Percentiles rank a stretch among this genome's conserved stretches.
phyloP scores from a whole-genome alignment of 2,888 invertebrate species.

The Polymixis flavicincta region DNA sequence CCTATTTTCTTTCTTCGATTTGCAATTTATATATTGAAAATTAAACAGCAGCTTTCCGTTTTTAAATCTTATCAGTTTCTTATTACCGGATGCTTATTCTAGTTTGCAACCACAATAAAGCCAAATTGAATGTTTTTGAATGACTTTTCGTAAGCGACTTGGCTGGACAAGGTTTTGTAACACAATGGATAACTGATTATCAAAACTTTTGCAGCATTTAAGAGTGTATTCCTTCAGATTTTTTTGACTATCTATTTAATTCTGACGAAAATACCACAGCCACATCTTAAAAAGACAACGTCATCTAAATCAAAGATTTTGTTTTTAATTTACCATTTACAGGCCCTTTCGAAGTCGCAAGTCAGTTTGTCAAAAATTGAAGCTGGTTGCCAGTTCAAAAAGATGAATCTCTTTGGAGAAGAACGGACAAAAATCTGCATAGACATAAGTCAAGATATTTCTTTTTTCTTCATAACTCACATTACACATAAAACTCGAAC shows the following conservation, averaged over 20 bases:
- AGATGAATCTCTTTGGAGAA: neutral
- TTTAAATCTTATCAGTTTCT: neutral
- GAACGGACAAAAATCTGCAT: neutral
- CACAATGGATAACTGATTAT: neutral
- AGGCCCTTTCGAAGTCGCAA: neutral
- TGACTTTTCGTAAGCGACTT: too few relatives aligned
- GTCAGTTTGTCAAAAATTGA: neutral
- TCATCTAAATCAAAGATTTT: neutral
- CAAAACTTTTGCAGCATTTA: neutral
- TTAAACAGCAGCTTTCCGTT: neutral
- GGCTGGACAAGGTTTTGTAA: neutral
- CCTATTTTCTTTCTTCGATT: neutral
- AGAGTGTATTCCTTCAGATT: neutral
- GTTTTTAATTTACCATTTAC: neutral
- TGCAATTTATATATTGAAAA: neutral
- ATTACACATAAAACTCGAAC: conserved; percentile 1
- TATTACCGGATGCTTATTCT: neutral
- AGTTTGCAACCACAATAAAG: too few relatives aligned
- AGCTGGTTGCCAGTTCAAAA: neutral
- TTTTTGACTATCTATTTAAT: neutral
- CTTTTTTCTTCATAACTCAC: neutral
- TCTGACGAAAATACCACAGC: neutral
- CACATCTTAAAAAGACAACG: neutral
- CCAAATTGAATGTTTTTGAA: neutral
- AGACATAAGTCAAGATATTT: neutral